Base-by-base conservation (phyloP, 2,888 invertebrate genomes). In the Amaurobius ferox region DNA sequence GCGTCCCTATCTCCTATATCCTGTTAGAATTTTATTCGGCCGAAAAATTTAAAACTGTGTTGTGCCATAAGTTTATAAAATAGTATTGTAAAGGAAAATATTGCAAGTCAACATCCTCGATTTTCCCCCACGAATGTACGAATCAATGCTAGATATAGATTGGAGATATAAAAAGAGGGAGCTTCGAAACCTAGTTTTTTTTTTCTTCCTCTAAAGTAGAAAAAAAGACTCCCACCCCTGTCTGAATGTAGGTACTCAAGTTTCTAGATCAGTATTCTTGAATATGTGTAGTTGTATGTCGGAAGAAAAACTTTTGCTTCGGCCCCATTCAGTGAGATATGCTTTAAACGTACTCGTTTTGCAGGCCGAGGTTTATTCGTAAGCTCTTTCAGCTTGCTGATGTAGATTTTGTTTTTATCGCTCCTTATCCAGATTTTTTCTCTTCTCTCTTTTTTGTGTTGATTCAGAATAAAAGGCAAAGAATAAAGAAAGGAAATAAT, bases 341-440 rank as follows among this genome's bases (percentile, higher is more conserved):
- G 23, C 48, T 67, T 67, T 70, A 70, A 78, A 68, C 61, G 62
- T 73, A 78, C 61, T 29, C 40, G 61, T 78, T 67, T 70, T 61
- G 55, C 70, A 68, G 35, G 48, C 61, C 35, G 68, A 61, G 19
- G 29, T 70, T 39, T 70, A 28, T 19, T 48, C 55, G 5, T n/a
- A 26, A 68, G 48, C 77, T 68, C 67, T 35, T 39, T 70, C 78
- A 70, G 30, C 67, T 67, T 66, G 40, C 77, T 66, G 39, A 66
- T 66, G 64, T 19, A 76, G 76, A 55, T 79, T 79, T 71, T 79
- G 71, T 79, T 71, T 71, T 44, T 68, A 39, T 78, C 30, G 55
- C 19, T 23, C 23, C 35, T 48, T 40, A 35, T 35, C 35, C 35
- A 35, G 6, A 35, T 9, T 35, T 9, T 40, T 44, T 55, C 62